Conservation (phyloP, 2,888 invertebrate genomes). For the Matsumyia berberina region DNA sequence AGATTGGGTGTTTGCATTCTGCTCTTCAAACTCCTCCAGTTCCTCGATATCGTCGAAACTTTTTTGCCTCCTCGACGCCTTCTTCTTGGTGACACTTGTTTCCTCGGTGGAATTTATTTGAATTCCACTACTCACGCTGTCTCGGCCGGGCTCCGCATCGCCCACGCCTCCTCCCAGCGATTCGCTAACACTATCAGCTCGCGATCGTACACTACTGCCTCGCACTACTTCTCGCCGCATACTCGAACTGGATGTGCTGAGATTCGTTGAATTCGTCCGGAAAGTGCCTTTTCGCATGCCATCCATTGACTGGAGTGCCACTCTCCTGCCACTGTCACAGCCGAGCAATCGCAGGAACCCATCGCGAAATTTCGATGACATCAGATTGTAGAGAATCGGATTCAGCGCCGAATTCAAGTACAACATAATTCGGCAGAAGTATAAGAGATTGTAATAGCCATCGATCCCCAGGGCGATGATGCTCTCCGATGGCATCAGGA, state of each 20-base stretch:
- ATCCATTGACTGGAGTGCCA: conserved; percentile 65
- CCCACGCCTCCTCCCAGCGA: conserved; percentile 22
- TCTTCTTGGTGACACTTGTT: conserved; percentile 41
- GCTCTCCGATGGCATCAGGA: conserved; percentile 90
- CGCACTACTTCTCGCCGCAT: conserved; percentile 68
- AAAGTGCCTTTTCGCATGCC: conserved; percentile 78
- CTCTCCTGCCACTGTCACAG: conserved; percentile 71
- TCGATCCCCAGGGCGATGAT: conserved; percentile 90
- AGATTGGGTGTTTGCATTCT: conserved; percentile 48
- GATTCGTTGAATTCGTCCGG: conserved; percentile 79
- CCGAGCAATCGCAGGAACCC: conserved; percentile 90
- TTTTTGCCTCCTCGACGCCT: conserved; percentile 43
- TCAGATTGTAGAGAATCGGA: conserved; percentile 95
- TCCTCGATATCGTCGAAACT: conserved; percentile 72
- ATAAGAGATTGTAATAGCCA: conserved; percentile 92
- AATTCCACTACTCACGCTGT: conserved; percentile 47
- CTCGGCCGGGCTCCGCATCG: conserved; percentile 42
- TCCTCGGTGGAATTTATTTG: conserved; percentile 53
- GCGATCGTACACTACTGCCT: conserved; percentile 61
- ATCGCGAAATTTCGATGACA: conserved; percentile 95
- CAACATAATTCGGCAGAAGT: conserved; percentile 94
- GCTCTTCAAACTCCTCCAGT: conserved; percentile 65
- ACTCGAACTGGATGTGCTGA: conserved; percentile 77
- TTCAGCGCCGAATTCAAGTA: conserved; percentile 96
- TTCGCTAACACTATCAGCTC: conserved; percentile 40